These are phyloP conservation scores for Syndactyla subalaris DNA, from an alignment of 2,797 vertebrate species.

Conservation along the genomic window DNA sequence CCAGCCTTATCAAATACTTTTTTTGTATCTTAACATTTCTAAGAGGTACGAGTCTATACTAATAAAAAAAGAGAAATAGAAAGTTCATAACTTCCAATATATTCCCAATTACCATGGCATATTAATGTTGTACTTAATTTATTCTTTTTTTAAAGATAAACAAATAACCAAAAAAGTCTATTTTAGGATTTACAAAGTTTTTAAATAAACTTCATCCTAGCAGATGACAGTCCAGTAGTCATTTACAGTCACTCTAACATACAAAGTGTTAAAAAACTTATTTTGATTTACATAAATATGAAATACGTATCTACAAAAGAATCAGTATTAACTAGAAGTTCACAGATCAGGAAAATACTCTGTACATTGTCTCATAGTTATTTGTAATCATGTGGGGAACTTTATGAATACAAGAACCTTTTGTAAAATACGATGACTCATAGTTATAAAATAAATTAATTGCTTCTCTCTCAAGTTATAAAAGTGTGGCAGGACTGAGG, in stretches of 20 bases:
- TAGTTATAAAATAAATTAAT: background rate
- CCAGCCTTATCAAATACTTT: background rate
- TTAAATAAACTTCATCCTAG: background rate
- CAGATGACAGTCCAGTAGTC: accelerated
- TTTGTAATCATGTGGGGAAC: background rate
- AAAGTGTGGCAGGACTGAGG: background rate
- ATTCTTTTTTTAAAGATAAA: background rate
- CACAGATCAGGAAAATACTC: background rate
- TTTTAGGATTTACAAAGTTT: background rate
- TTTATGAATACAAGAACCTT: background rate
- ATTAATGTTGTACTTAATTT: background rate
- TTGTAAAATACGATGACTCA: background rate
- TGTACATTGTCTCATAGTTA: background rate
- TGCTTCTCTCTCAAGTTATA: background rate
- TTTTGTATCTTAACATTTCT: background rate
- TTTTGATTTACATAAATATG: background rate
- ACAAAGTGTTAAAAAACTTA: accelerated
- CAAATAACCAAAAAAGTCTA: background rate
- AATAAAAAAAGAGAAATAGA: background rate
- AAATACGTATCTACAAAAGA: background rate
- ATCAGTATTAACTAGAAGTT: background rate
- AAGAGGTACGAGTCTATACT: background rate
- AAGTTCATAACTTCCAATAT: background rate
- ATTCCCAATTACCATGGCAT: background rate
- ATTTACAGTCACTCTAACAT: background rate